Base-by-base conservation (phyloP, 2,113 vertebrate genomes). In the Phainopepla nitens region DNA sequence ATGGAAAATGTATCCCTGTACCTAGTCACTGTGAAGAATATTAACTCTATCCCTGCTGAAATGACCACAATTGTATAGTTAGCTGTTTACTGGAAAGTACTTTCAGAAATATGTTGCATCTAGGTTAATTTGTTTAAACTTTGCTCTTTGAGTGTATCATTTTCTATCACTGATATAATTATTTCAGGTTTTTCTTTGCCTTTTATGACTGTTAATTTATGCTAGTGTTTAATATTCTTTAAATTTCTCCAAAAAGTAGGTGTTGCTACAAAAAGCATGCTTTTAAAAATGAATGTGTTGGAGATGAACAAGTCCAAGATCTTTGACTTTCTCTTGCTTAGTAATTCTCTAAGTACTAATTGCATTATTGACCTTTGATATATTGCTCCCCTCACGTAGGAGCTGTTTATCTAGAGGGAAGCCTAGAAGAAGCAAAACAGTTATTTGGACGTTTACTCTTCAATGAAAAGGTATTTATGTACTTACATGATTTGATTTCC, bases 341-440 rank as follows among this genome's bases (percentile, higher is more conserved):
- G 54, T 66, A 60, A 93, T 94, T 93, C 96, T 93, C 41, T 75
- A 82, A 87, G 19, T 95, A 61, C 51, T 96, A 89, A 93, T 58
- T 90, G 33, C 42, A 7, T 69, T 49, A 64, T 70, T 96, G 81
- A 82, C 57, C 49, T 95, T 84, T 47, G 78, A 49, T 15, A 0
- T 93, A n/a, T 65, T 89, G 87, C 33, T 80, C 51, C 41, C 36
- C 41, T 87, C 50, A 13, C 87, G 69, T 68, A 99, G 99, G 99
- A 89, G 99, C 99, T 6, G 99, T 99, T 95, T 99, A 99, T 97
- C 92, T 99, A 93, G 99, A 99, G 89, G 99, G 99, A 87, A 99
- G 99, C 57, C 97, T 99, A 78, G 99, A 99, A 54, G 99, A 99
- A 97, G 98, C 99, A 76, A 99, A 99, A 49, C 98, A 98, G 90